Conservation (phyloP, 2,888 invertebrate genomes). For the Dolomedes plantarius region DNA sequence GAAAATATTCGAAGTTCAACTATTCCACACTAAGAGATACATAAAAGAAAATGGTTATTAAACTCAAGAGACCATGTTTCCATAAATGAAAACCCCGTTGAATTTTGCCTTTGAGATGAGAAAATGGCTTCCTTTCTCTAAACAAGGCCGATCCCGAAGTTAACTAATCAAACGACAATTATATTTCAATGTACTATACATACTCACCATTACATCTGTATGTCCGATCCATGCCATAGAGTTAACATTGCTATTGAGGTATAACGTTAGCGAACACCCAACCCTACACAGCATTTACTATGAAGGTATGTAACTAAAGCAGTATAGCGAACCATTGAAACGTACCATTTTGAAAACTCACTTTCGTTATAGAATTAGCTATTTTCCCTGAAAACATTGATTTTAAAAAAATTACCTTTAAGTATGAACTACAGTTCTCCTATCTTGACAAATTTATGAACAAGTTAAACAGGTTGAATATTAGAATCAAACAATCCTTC, state of each 20-base stretch:
- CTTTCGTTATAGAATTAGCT: slow-evolving; percentile 20
- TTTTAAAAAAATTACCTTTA: slow-evolving; percentile 18
- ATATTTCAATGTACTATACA: not conserved
- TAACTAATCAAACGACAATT: slow-evolving; percentile 40
- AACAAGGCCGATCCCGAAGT: slow-evolving; percentile 55
- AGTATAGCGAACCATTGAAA: slow-evolving; percentile 33
- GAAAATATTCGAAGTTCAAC: slow-evolving; percentile 3
- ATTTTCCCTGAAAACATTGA: slow-evolving; percentile 24
- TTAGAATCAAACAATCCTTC: slow-evolving; percentile 21
- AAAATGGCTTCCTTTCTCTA: slow-evolving; percentile 69
- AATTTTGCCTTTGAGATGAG: slow-evolving; percentile 66
- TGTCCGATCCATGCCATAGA: slow-evolving; percentile 67
- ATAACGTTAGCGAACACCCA: slow-evolving; percentile 70
- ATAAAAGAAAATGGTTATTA: slow-evolving; percentile 9
- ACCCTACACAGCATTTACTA: slow-evolving; percentile 71
- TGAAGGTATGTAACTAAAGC: slow-evolving; percentile 50
- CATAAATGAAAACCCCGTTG: slow-evolving; percentile 72
- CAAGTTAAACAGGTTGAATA: not conserved
- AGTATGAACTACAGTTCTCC: slow-evolving; percentile 23
- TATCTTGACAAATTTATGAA: slow-evolving; percentile 9
- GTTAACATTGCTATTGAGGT: slow-evolving; percentile 70
- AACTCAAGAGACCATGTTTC: slow-evolving; percentile 64
- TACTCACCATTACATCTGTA: slow-evolving; percentile 36
- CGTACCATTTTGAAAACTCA: slow-evolving; percentile 47
- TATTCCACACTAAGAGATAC: not conserved